Percentiles rank a stretch among this genome's conserved stretches.
phyloP scores from a whole-genome alignment of 2,113 vertebrate species.

The Ptychochromis oligacanthus region DNA sequence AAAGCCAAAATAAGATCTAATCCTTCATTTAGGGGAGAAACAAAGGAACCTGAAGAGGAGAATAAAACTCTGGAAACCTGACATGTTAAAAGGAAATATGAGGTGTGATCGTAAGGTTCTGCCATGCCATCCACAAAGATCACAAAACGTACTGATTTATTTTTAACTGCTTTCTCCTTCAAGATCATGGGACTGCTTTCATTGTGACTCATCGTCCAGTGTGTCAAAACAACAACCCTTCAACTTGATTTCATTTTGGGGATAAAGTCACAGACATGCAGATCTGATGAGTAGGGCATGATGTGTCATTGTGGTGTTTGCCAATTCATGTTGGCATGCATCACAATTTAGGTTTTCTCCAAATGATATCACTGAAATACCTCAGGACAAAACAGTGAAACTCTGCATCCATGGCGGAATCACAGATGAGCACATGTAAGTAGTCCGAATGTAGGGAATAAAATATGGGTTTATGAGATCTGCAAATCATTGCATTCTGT shows the following conservation, averaged over 20 bases:
- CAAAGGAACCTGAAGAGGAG: background rate
- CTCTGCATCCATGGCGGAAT: background rate
- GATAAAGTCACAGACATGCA: background rate
- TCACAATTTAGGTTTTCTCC: background rate
- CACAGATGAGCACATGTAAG: background rate
- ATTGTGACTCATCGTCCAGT: background rate
- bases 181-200: background rate
- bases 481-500: no score
- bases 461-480: no score
- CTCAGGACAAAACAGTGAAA: background rate
- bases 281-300: background rate
- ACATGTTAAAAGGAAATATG: slow-evolving; percentile 6
- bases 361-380: background rate
- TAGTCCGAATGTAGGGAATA: no score
- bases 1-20: background rate
- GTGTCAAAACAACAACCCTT: background rate
- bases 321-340: no score
- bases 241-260: background rate
- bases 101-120: background rate
- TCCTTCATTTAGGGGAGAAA: background rate
- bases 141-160: background rate
- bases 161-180: background rate
- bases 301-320: background rate
- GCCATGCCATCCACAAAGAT: background rate
- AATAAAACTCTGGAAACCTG: no score